Evolutionary conservation across 2,113 vertebrate genomes (phyloP).

Genomic region (Opisthocomus hoazin): DNA sequence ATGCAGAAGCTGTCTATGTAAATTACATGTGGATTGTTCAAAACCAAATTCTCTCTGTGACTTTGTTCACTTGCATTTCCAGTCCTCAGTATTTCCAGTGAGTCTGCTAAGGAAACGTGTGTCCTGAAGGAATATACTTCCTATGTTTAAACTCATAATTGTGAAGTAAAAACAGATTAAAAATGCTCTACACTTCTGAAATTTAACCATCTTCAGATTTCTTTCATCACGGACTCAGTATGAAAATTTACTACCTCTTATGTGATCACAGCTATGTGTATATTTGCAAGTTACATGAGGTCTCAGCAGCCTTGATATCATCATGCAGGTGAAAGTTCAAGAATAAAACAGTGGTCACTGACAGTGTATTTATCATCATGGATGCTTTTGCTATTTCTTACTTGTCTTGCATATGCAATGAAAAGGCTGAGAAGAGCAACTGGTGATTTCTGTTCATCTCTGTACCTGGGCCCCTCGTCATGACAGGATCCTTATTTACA

Average conservation of each 20-base stretch:
- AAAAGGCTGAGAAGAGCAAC: neutral
- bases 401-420: neutral
- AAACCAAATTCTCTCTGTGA: neutral
- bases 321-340: neutral
- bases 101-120: neutral
- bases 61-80: neutral
- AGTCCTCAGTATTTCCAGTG: neutral
- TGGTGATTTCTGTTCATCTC: neutral
- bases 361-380: neutral
- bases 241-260: neutral
- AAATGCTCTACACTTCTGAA: neutral
- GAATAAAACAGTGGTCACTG: neutral
- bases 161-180: neutral
- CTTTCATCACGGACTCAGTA: neutral
- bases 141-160: neutral
- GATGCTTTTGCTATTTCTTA: neutral
- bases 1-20: neutral
- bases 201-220: neutral
- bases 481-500: neutral
- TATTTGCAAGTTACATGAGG: neutral
- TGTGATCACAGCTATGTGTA: neutral
- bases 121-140: neutral
- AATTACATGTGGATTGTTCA: neutral
- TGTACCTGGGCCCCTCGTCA: neutral
- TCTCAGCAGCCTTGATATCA: neutral